Evolutionary conservation across 2,888 invertebrate species (phyloP), one percentile per base, ranked within the genome.

Genomic region (Euplexia lucipara): DNA sequence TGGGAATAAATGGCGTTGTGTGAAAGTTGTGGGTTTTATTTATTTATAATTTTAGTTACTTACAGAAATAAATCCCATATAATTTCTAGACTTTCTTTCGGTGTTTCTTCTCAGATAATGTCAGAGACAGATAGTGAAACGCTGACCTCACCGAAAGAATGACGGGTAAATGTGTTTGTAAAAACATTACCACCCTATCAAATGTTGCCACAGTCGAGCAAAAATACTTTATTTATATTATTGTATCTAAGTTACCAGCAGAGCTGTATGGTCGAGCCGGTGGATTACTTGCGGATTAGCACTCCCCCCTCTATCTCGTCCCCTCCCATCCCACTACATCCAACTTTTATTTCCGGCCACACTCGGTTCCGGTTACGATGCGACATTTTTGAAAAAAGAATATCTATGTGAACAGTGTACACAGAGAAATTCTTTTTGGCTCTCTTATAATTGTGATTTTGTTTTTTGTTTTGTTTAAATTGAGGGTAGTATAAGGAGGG

Each of bases 291-390:
- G 49, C 47, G 63, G 69, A 75, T 79, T 77, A 75, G 42, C 64
- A 57, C 49, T 26, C 37, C 34, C n/a, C 30, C 64, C 44, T 51
- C 35, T 10, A 3, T 10, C 8, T 26, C 56, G n/a, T 37, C 52
- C 37, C 42, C 45, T 18, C 51, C 18, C n/a, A 14, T n/a, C 45
- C 8, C 5, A n/a, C 26, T 4, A 48, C 73, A 53, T 47, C 41
- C 70, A 68, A 78, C 76, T 76, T 80, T 80, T 80, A 76, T 78
- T 73, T 76, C 78, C 75, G 72, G 44, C 18, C 44, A 32, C 52
- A 54, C 45, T 44, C 49, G 26, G 44, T 61, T 65, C 78, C 69
- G 68, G 62, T 16, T 41, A 63, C 45, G 48, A 62, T 8, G 51
- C 16, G 48, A 75, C 66, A 39, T 59, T 52, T 56, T 44, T 16